Evolutionary conservation across 2,113 vertebrate genomes (phyloP).

Genomic region (Corydoras sp.): DNA sequence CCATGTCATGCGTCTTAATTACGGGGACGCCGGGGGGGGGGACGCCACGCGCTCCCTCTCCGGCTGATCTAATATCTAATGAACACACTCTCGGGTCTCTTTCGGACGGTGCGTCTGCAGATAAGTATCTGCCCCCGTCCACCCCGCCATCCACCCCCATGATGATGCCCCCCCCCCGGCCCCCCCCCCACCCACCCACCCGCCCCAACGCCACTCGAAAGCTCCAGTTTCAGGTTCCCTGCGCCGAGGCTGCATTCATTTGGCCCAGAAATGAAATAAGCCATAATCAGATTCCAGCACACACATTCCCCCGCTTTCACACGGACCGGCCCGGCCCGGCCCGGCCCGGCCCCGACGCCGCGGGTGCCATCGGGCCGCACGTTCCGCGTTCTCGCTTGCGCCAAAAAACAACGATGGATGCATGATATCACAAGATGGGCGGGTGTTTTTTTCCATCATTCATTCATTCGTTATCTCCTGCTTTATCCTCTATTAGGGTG

Average conservation of each 20-base stretch:
- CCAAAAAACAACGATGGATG: background rate
- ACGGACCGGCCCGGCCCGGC: background rate
- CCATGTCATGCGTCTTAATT: slow-evolving; percentile 56
- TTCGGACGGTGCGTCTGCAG: slow-evolving; percentile 41
- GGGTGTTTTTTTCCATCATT: no score
- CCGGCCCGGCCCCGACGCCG: background rate
- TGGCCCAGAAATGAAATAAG: slow-evolving; percentile 41
- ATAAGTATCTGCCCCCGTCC: slow-evolving; percentile 38
- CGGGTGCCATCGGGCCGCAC: background rate
- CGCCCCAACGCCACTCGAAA: slow-evolving; percentile 36
- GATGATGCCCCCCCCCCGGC: no score
- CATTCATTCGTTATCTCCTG: no score
- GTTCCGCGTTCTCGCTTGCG: background rate
- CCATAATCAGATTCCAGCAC: slow-evolving; percentile 42
- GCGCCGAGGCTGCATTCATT: slow-evolving; percentile 38
- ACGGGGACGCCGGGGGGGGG: slow-evolving; percentile 43
- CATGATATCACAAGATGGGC: no score
- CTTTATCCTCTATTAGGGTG: no score
- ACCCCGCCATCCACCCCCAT: no score
- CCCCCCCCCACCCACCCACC: no score
- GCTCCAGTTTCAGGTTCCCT: slow-evolving; percentile 49
- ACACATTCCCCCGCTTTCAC: slow-evolving; percentile 37
- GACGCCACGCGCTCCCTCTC: slow-evolving; percentile 37
- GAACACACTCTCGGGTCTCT: slow-evolving; percentile 49
- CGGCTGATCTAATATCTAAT: slow-evolving; percentile 47